These are phyloP conservation scores for Sander vitreus DNA, from an alignment of 2,113 vertebrate species.

Conservation along the genomic window DNA sequence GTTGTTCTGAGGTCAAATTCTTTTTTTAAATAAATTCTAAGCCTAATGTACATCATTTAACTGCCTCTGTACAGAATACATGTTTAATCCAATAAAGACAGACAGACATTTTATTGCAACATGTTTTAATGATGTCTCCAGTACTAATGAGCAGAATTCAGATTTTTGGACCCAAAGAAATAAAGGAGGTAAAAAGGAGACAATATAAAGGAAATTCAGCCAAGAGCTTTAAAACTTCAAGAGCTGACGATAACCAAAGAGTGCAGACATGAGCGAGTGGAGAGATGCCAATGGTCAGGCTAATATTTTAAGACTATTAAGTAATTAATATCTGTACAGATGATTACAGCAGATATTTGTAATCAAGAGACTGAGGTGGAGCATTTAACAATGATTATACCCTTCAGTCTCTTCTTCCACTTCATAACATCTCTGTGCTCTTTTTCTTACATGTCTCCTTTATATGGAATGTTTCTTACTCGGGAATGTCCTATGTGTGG, in stretches of 20 bases:
- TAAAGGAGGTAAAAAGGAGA: conserved; percentile 51
- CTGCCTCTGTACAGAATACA: conserved; percentile 2
- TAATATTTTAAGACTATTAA: conserved; percentile 41
- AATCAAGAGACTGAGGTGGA: conserved; percentile 30
- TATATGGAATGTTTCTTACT: conserved; percentile 71
- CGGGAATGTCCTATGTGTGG: conserved; percentile 69
- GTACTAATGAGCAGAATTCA: conserved; percentile 71
- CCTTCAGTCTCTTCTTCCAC: conserved; percentile 13
- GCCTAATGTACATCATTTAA: neutral
- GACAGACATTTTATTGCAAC: conserved; percentile 75
- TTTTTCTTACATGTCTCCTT: conserved; percentile 42
- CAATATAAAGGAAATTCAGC: conserved; percentile 54
- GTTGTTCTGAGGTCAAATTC: neutral
- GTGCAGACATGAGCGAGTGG: conserved; percentile 25
- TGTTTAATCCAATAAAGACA: conserved; percentile 46
- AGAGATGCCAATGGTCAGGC: conserved; percentile 7
- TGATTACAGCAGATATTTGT: conserved; percentile 52
- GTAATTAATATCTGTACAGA: conserved; percentile 26
- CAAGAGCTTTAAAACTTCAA: conserved; percentile 37
- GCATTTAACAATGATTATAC: neutral
- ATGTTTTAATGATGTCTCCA: conserved; percentile 80
- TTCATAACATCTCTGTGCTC: conserved; percentile 15
- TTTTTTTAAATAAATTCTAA: neutral
- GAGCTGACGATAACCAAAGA: conserved; percentile 27
- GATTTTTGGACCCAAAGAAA: conserved; percentile 69